Base-by-base conservation (phyloP, 2,113 vertebrate species). In the Dicrurus megarhynchus region DNA sequence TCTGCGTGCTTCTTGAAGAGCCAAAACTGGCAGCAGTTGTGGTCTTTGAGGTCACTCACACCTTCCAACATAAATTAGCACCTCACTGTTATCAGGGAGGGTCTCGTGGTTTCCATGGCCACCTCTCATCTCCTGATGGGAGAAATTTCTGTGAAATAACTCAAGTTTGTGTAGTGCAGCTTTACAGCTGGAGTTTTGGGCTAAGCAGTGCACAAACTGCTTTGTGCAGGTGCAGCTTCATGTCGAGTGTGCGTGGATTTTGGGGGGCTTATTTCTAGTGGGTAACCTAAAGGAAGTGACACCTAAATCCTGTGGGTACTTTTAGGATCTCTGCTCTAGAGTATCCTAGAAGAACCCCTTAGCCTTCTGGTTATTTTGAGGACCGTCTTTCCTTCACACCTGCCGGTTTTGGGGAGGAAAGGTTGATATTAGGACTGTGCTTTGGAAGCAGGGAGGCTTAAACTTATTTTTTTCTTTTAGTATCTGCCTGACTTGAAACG, bases 11-110 rank as follows among this genome's bases (percentile, higher is more conserved):
- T 18, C 63, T 86, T 59, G 41, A 50, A 30, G 52, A 89, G 77
- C 35, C 35, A 10, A 18, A 69, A 39, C 57, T 23, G 11, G 19
- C 60, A 27, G 35, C 23, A 26, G 0, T 26, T 37, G 33, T 82
- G 65, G 11, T 55, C 46, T 56, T 41, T 0, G 7, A 68, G 26
- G 39, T 52, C 46, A 33, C n/a, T 84, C 47, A 6, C 0, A 1
- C 47, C 49, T 81, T 77, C 16, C 41, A 27, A 9, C 0, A 1
- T 46, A 13, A 74, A 33, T 16, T 11, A 21, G 26, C 33, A 50
- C 42, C 65, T 89, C 11, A 0, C 27, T 37, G 30, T 70, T 67
- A 6, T 0, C 23, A 24, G 50, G 13, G 23, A 2, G 3, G 26
- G 20, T 67, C 32, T 87, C 10, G 0, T 28, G 41, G 11, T 56